A percentile compares a stretch with the other conserved stretches of the same genome.
phyloP scores from a whole-genome alignment of 2,888 invertebrate species.

The Agrotis clavis region DNA sequence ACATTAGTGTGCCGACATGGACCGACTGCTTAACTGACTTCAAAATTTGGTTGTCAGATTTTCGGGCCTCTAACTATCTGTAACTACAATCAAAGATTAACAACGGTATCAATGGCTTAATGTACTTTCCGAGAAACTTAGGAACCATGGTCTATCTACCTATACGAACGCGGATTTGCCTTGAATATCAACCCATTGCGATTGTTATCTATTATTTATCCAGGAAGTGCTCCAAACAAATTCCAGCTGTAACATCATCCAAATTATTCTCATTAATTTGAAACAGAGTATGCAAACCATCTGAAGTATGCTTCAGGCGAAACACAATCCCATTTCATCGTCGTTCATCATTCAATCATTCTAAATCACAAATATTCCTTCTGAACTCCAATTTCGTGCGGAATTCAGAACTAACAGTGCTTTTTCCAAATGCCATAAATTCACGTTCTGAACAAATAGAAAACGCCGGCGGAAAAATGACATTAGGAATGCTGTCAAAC shows the following conservation, averaged over 20 bases:
- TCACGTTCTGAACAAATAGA: conserved; percentile 59
- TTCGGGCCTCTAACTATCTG: no score
- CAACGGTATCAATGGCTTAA: no score
- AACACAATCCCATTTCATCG: conserved; percentile 19
- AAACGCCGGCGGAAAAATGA: conserved; percentile 53
- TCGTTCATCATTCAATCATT: conserved; percentile 35
- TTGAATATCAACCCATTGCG: no score
- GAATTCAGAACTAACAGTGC: conserved; percentile 40
- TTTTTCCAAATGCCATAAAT: conserved; percentile 60
- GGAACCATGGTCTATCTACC: no score
- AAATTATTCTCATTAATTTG: not conserved
- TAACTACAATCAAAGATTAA: no score
- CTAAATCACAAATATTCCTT: conserved; percentile 51
- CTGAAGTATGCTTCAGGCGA: not conserved
- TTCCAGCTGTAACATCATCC: not conserved
- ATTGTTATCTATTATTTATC: no score
- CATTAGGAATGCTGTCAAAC: conserved; percentile 60
- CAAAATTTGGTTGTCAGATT: no score
- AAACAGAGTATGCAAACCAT: not conserved
- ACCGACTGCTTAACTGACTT: no score
- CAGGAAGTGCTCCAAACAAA: no score
- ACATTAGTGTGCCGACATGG: no score
- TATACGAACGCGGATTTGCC: no score
- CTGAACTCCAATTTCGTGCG: conserved; percentile 45
- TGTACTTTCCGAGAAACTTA: no score